These are phyloP conservation scores for Gallinago undulata DNA, from an alignment of 2,113 vertebrate genomes.

Conservation along the genomic window DNA sequence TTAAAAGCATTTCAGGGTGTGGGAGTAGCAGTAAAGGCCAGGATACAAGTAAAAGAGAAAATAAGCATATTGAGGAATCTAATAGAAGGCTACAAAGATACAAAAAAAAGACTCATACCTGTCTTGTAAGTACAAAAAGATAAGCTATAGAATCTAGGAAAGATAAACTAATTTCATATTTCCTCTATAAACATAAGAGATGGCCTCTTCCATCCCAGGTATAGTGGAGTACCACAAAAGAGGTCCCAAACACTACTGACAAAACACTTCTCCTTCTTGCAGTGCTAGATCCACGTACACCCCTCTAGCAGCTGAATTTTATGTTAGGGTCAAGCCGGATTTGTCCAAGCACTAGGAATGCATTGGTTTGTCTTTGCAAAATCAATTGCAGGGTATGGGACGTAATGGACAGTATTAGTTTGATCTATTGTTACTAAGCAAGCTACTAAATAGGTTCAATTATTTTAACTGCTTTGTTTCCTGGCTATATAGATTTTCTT, in stretches of 20 bases:
- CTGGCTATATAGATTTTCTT: neutral
- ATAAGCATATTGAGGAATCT: neutral
- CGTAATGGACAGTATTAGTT: neutral
- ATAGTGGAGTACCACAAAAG: neutral
- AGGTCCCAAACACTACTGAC: no score
- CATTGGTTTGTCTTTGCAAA: neutral
- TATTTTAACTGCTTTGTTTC: neutral
- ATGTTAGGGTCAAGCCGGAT: neutral
- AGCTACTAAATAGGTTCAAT: neutral
- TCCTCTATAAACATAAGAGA: neutral
- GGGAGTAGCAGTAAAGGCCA: neutral
- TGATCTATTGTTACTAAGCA: neutral
- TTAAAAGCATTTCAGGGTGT: neutral
- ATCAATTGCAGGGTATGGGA: neutral
- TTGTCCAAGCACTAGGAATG: neutral
- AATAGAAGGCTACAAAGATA: neutral
- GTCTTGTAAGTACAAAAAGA: neutral
- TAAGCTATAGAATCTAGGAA: neutral
- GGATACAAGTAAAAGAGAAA: neutral
- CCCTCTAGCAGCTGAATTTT: neutral
- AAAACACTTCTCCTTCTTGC: neutral
- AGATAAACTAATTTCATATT: neutral
- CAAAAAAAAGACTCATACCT: neutral
- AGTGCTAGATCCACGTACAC: neutral
- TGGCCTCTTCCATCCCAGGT: neutral